Evolutionary conservation across 2,113 vertebrate genomes (phyloP), one percentile per base, ranked within the genome.

Genomic region (Pandion haliaetus): DNA sequence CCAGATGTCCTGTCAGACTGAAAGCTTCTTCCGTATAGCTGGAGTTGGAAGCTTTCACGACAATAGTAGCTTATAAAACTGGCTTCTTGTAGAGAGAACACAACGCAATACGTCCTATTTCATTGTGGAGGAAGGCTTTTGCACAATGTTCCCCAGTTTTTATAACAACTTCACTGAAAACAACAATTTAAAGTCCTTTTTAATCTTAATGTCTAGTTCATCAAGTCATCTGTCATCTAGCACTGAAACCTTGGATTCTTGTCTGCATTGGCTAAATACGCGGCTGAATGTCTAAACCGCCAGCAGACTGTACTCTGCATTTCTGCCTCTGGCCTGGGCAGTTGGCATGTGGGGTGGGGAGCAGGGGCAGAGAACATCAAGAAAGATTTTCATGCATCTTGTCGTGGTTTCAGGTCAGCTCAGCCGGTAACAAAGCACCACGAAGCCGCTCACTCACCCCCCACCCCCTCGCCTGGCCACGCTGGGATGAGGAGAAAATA

Each of bases 291-390:
- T 29, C 55, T 49, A 36, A 67, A 58, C 9, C 0, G 0, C 17
- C 61, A 88, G 40, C 78, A 65, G 54, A 29, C 23, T 2, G 0
- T 15, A 4, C 19, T 34, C 18, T 6, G 40, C 29, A 12, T 8
- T 14, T 0, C 62, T 66, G 66, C 57, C 71, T 42, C 5, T 2
- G 16, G 55, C 34, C 84, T 1, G 12, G 34, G 42, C 47, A 21
- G 2, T 0, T 32, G 34, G 40, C 31, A 12, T 2, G 16, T 1
- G 52, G n/a, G 8, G 5, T 17, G 55, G 34, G 52, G 32, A 83
- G 34, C 15, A 42, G 54, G 15, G 50, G 45, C 74, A 67, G 26
- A n/a, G 66, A 26, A 82, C 21, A 44, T 21, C 4, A 2, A 29
- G 24, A 20, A 79, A 23, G 13, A 10, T 45, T 20, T 54, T 16